Conservation (phyloP, 2,113 vertebrate species). For the Oreocharis arfaki region DNA sequence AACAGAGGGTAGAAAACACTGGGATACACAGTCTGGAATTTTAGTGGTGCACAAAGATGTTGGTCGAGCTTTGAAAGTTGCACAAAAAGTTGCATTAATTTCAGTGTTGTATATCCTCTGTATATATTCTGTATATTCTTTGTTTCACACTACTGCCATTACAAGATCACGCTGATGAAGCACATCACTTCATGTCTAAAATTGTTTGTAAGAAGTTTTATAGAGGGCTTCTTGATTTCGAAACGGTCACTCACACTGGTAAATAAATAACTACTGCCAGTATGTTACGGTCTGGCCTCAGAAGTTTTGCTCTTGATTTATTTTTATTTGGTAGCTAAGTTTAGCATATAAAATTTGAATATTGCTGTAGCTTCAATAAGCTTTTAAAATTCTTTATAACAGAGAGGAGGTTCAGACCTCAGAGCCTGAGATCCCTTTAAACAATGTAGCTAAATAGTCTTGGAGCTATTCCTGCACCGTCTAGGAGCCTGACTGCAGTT, state of each 20-base stretch:
- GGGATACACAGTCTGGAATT: fast-evolving
- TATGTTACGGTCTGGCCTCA: background rate
- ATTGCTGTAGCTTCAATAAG: background rate
- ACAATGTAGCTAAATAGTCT: background rate
- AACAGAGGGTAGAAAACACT: background rate
- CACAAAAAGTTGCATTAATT: background rate
- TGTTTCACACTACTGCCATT: background rate
- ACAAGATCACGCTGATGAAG: background rate
- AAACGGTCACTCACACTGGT: background rate
- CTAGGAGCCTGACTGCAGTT: background rate
- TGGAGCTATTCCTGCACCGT: background rate
- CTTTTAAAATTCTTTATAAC: background rate
- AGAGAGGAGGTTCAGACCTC: background rate
- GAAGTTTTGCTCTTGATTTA: background rate
- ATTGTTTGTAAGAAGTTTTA: background rate
- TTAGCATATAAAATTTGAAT: background rate
- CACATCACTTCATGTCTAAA: background rate
- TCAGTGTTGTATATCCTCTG: background rate
- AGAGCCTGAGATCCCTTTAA: background rate
- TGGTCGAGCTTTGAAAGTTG: background rate
- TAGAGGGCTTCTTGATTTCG: background rate
- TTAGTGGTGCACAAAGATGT: fast-evolving
- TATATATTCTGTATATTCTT: fast-evolving
- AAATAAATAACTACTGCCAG: background rate
- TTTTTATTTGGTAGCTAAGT: background rate